phyloP scores from a whole-genome alignment of 2,113 vertebrate genomes.

The Rana temporaria region DNA sequence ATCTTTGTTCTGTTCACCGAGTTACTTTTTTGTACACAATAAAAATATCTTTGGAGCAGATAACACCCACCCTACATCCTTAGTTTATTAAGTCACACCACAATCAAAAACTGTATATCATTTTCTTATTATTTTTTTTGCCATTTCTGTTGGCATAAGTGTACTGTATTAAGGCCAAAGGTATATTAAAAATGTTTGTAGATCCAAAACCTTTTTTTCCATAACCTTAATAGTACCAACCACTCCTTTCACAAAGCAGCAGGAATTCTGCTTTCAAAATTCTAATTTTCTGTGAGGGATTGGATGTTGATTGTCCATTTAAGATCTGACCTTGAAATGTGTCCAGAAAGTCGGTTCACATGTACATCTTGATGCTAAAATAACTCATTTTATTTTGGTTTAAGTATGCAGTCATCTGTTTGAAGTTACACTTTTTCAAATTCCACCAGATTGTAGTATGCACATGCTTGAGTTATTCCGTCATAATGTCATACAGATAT shows the following conservation, averaged over 20 bases:
- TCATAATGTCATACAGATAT: slow-evolving; percentile 49
- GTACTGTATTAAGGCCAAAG: slow-evolving; percentile 41
- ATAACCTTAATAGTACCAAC: slow-evolving; percentile 51
- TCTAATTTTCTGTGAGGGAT: slow-evolving; percentile 54
- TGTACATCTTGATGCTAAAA: slow-evolving; percentile 51
- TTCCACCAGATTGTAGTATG: slow-evolving; percentile 41
- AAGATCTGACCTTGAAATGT: slow-evolving; percentile 49
- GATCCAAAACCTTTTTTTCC: slow-evolving; percentile 39
- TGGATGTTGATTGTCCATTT: slow-evolving; percentile 53
- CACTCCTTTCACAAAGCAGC: slow-evolving; percentile 47
- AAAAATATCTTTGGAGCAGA: slow-evolving; percentile 24
- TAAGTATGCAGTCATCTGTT: slow-evolving; percentile 54
- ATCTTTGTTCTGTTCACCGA: slow-evolving; percentile 3
- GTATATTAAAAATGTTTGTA: slow-evolving; percentile 51
- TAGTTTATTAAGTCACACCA: slow-evolving; percentile 38
- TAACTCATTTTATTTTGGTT: slow-evolving; percentile 47
- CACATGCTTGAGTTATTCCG: slow-evolving; percentile 26
- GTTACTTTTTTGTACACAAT: not conserved
- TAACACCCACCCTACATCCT: slow-evolving; percentile 40
- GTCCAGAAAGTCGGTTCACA: slow-evolving; percentile 40
- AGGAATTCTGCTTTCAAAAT: slow-evolving; percentile 53
- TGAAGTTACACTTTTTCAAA: slow-evolving; percentile 44
- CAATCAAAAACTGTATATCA: slow-evolving; percentile 53
- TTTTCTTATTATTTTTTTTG: slow-evolving; percentile 52
- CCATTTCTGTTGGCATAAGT: slow-evolving; percentile 50